Evolutionary conservation across 2,113 vertebrate species (phyloP), one percentile per base, ranked within the genome.

Genomic region (Parus major): DNA sequence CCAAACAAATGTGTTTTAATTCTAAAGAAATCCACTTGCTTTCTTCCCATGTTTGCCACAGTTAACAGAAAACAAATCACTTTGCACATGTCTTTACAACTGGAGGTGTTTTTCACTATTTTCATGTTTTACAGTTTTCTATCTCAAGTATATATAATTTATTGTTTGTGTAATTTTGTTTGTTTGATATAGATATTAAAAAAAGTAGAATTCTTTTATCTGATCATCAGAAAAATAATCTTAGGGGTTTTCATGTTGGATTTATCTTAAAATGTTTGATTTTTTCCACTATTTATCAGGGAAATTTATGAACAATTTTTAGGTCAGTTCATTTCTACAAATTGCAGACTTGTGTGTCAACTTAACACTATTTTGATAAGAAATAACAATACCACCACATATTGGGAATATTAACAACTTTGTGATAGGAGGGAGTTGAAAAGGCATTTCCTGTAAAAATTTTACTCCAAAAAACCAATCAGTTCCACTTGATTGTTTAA

Each of bases 371-470:
- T 15, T 81, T 90, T 79, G 3, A 24, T 70, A 42, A 36, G 31
- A 42, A 35, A 7, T 16, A 75, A 19, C 12, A 29, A 17, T 47
- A 17, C 1, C 1, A 9, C 5, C 13, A 10, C 3, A 4, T n/a
- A 28, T 1, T 57, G 7, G 18, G 41, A 87, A 70, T 61, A 61
- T 24, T 84, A 47, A 52, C 12, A 64, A 13, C 3, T 60, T 56
- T 47, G 22, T 52, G 17, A 28, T 11, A 15, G 8, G 6, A 50
- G 14, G 4, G 25, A 75, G 11, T 28, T 46, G 23, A 73, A 68
- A 90, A 20, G 5, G 2, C 8, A 9, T 44, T 73, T 61, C n/a
- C 35, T 31, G 20, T 14, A 31, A 50, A 47, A 44, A 28, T 5
- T 36, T 42, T 17, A 5, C 6, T 44, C 4, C 12, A 35, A 18